A percentile compares a stretch with the other conserved stretches of the same genome.
These are phyloP conservation scores for Halcyon chelicuti DNA, from an alignment of 2,797 vertebrate species.

Conservation along the genomic window DNA sequence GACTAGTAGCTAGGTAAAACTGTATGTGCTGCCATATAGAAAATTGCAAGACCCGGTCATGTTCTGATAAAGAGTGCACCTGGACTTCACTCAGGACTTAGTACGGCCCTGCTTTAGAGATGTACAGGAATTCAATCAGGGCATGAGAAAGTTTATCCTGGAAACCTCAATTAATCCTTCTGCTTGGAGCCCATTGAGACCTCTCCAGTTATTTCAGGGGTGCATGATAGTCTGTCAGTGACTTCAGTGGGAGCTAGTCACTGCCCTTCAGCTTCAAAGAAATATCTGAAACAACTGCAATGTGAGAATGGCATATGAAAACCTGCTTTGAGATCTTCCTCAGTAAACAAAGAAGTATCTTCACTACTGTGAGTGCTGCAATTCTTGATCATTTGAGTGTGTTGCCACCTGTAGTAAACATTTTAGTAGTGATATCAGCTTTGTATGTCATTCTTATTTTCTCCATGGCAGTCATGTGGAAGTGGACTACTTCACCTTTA, in stretches of 20 bases:
- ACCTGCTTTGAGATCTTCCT: background rate
- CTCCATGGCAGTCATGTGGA: background rate
- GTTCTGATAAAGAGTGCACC: background rate
- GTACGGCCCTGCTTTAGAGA: background rate
- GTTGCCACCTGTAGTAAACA: background rate
- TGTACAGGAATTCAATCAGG: background rate
- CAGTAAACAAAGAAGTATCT: background rate
- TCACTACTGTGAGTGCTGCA: background rate
- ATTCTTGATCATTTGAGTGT: background rate
- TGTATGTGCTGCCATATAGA: background rate
- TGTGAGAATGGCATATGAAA: background rate
- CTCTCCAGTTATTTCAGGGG: background rate
- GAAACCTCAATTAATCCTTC: background rate
- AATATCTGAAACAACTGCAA: background rate
- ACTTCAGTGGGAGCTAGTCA: background rate
- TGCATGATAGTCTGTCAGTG: background rate
- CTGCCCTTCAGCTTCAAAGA: background rate
- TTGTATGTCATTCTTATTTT: background rate
- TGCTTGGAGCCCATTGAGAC: background rate
- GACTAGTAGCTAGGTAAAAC: background rate
- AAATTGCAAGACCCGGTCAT: background rate
- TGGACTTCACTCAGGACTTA: background rate
- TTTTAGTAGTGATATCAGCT: background rate
- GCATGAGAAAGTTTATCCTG: background rate
- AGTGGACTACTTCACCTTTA: background rate